A percentile compares a stretch with the other conserved stretches of the same genome.
Conservation (phyloP, 2,888 invertebrate species). For the Mythimna impura region DNA sequence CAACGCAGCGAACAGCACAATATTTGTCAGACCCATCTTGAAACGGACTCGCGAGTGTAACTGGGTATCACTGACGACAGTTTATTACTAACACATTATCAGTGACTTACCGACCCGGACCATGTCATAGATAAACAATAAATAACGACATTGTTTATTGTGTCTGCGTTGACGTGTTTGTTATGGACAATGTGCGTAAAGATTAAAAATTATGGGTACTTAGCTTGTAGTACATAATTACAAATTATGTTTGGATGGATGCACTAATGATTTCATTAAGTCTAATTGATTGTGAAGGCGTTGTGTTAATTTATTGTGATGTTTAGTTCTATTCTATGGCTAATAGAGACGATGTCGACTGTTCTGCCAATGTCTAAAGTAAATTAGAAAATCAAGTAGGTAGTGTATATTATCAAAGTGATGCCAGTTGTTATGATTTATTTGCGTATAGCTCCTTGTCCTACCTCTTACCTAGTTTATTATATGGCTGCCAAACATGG, state of each 20-base stretch:
- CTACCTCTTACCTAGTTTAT: too few species aligned
- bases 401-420: too few species aligned
- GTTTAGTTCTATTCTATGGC: neutral
- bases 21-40: constrained; percentile 37
- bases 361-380: too few species aligned
- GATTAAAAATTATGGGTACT: constrained; percentile 25
- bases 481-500: too few species aligned
- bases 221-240: constrained; percentile 18
- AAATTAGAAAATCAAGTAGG: too few species aligned
- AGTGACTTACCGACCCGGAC: constrained; percentile 44
- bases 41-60: constrained; percentile 21
- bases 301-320: neutral
- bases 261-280: neutral
- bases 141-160: constrained; percentile 57
- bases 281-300: neutral
- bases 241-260: constrained; percentile 2
- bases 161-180: constrained; percentile 33
- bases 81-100: constrained; percentile 27
- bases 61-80: neutral
- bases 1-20: constrained; percentile 48
- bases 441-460: neutral
- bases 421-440: neutral
- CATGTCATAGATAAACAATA: constrained; percentile 47
- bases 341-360: too few species aligned
- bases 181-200: constrained; percentile 15